These are phyloP conservation scores for Urocitellus parryii DNA, from an alignment of 2,113 vertebrate species.

Conservation along the genomic window DNA sequence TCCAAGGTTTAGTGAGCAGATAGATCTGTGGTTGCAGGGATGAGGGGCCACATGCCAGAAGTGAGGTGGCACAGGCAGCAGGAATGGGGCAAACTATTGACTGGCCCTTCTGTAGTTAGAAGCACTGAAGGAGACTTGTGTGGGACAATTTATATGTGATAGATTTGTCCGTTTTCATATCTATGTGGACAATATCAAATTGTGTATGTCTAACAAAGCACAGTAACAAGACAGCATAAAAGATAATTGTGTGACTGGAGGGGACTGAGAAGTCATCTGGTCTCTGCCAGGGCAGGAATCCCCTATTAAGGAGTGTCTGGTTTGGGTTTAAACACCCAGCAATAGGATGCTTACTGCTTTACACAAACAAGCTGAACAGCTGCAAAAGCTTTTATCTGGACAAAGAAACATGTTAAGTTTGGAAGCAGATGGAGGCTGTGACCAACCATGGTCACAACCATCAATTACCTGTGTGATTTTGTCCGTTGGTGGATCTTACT, in stretches of 20 bases:
- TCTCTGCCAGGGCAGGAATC: not conserved
- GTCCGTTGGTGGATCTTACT: not conserved
- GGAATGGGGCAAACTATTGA: too few species aligned
- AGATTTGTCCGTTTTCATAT: not conserved
- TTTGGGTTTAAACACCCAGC: not conserved
- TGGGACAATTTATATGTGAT: not conserved
- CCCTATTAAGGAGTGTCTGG: rapidly evolving
- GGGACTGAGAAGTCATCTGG: not conserved
- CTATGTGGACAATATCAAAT: not conserved
- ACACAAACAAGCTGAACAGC: not conserved
- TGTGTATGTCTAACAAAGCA: not conserved
- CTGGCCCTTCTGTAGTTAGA: not conserved
- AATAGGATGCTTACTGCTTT: not conserved
- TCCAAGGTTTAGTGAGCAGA: not conserved
- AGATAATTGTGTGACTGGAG: not conserved
- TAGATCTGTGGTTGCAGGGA: not conserved
- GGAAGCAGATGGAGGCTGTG: not conserved
- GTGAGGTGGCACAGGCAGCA: rapidly evolving
- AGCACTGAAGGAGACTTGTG: not conserved
- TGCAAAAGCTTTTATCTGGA: too few species aligned
- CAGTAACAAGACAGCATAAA: rapidly evolving
- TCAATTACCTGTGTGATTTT: not conserved
- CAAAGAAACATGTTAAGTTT: too few species aligned
- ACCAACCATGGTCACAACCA: not conserved
- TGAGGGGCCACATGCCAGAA: not conserved